phyloP scores from a whole-genome alignment of 2,797 vertebrate species.

The Eurystomus glaucurus region DNA sequence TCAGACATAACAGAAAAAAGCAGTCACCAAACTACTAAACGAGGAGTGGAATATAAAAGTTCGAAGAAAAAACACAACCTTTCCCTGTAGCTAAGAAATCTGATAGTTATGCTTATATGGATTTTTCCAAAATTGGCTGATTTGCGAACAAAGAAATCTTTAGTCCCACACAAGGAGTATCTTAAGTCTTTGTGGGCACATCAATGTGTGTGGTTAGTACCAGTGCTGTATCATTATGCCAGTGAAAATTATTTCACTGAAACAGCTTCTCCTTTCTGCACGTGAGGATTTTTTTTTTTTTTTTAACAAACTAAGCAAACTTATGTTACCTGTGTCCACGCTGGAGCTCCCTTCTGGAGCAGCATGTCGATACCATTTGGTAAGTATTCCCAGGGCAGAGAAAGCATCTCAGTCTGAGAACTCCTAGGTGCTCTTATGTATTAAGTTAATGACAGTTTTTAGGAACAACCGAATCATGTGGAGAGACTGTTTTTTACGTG shows the following conservation, averaged over 20 bases:
- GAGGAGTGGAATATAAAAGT: not conserved
- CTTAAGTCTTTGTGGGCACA: not conserved
- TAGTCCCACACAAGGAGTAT: not conserved
- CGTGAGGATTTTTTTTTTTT: not conserved
- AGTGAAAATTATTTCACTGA: not conserved
- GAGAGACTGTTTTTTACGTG: not conserved
- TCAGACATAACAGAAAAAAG: not conserved
- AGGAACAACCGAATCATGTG: not conserved
- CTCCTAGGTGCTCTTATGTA: not conserved
- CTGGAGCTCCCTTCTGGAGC: not conserved
- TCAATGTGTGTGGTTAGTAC: not conserved
- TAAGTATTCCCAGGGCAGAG: not conserved
- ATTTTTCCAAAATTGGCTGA: not conserved
- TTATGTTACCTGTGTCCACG: not conserved
- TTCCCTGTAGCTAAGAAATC: not conserved
- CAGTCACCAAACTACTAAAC: not conserved
- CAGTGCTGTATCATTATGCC: not conserved
- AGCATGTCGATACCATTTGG: not conserved
- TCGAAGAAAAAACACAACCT: rapidly evolving
- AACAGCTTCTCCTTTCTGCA: not conserved
- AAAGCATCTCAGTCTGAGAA: not conserved
- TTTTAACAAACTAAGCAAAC: not conserved
- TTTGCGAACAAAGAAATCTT: not conserved
- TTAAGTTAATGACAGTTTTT: not conserved
- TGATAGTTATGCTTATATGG: rapidly evolving